Evolutionary conservation across 2,888 invertebrate species (phyloP).

Genomic region (Tineola bisselliella): DNA sequence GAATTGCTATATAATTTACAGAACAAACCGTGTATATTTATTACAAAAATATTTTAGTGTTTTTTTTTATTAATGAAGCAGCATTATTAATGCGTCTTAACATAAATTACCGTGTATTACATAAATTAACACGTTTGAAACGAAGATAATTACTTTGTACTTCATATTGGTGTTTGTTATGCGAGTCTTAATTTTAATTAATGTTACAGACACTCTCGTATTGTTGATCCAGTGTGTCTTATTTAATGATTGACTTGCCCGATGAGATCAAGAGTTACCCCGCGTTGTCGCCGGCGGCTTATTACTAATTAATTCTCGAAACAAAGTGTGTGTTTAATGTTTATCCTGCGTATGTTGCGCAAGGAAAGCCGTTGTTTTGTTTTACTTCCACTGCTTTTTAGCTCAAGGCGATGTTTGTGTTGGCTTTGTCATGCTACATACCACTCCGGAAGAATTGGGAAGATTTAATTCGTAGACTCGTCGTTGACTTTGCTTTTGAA

Average conservation of each 20-base stretch:
- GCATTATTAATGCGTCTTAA: background rate
- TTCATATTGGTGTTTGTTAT: background rate
- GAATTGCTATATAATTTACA: background rate
- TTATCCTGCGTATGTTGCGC: conserved; percentile 9
- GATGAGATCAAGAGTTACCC: background rate
- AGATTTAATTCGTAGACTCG: background rate
- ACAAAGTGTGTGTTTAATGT: conserved; percentile 8
- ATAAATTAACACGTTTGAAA: background rate
- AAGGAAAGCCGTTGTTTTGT: conserved; percentile 16
- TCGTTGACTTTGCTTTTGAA: conserved; percentile 6
- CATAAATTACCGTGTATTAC: background rate
- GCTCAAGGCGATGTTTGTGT: conserved; percentile 17
- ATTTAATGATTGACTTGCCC: background rate
- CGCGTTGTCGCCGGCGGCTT: background rate
- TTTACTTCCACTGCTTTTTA: conserved; percentile 16
- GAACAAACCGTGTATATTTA: background rate
- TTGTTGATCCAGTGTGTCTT: background rate
- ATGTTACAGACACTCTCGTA: background rate
- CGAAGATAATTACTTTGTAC: background rate
- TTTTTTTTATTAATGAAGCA: background rate
- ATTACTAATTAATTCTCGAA: conserved; percentile 2
- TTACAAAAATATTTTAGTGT: no score
- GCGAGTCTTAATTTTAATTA: background rate
- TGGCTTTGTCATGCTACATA: background rate
- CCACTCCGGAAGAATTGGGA: background rate